These are phyloP conservation scores for Drosophila nr. perissopoda DNA, from an alignment of 2,888 invertebrate genomes.

Conservation along the genomic window DNA sequence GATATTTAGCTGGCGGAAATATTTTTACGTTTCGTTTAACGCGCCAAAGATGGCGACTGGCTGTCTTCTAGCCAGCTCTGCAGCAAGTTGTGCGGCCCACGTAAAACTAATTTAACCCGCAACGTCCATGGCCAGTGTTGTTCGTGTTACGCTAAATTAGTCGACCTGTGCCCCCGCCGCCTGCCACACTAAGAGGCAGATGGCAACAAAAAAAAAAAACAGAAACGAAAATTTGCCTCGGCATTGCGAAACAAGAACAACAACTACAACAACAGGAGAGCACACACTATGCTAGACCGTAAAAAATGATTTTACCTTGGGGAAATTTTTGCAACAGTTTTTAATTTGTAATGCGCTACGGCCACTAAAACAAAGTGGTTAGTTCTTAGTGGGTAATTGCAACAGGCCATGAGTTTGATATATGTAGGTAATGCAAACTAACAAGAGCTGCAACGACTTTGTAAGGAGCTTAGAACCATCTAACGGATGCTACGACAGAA, in stretches of 20 bases:
- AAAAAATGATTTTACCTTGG: constrained; percentile 76
- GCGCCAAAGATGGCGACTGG: constrained; percentile 69
- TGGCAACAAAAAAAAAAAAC: constrained; percentile 11
- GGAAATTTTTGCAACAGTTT: constrained; percentile 79
- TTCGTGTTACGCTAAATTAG: constrained; percentile 78
- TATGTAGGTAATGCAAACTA: constrained; percentile 11
- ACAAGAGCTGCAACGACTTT: constrained; percentile 19
- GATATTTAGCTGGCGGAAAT: constrained; percentile 82
- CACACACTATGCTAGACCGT: constrained; percentile 30
- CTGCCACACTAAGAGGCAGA: constrained; percentile 32
- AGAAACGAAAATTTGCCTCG: constrained; percentile 40
- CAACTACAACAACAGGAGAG: constrained; percentile 1
- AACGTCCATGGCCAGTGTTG: constrained; percentile 77
- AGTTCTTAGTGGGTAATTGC: constrained; percentile 62
- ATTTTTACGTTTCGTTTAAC: constrained; percentile 84
- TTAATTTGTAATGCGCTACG: constrained; percentile 75
- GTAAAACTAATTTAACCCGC: constrained; percentile 80
- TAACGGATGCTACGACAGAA: not conserved
- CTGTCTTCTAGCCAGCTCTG: constrained; percentile 15
- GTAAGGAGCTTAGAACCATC: not conserved
- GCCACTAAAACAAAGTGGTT: constrained; percentile 68
- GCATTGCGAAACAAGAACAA: constrained; percentile 28
- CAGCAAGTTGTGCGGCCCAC: constrained; percentile 64
- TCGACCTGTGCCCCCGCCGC: constrained; percentile 55
- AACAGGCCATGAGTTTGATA: constrained; percentile 19